These are phyloP conservation scores for Engystomops pustulosus DNA, from an alignment of 2,113 vertebrate genomes.

Conservation along the genomic window DNA sequence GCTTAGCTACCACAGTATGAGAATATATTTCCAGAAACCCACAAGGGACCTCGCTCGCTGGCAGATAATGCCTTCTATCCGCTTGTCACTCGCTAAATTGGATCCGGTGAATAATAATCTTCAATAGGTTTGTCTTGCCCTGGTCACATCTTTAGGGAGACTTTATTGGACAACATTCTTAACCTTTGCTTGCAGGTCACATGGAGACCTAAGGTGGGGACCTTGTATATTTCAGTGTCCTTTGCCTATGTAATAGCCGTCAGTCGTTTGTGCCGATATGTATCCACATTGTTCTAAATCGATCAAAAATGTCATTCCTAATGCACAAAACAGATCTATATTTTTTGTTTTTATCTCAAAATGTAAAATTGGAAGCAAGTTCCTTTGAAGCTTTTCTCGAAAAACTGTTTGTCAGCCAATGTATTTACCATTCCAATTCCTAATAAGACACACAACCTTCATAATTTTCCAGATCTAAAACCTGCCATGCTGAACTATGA, in stretches of 20 bases:
- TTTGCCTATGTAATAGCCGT: not conserved
- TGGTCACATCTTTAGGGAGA: constrained; percentile 54
- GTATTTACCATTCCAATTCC: too few species aligned
- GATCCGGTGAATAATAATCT: constrained; percentile 42
- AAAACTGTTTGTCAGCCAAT: too few species aligned
- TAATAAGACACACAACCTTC: too few species aligned
- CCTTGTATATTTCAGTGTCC: constrained; percentile 5
- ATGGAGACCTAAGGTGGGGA: constrained; percentile 45
- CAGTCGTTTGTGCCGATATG: not conserved
- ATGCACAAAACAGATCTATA: too few species aligned
- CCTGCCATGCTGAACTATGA: too few species aligned
- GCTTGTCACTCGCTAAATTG: constrained; percentile 53
- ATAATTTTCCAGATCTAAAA: too few species aligned
- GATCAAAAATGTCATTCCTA: too few species aligned
- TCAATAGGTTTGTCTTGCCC: constrained; percentile 47
- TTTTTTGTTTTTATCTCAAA: too few species aligned
- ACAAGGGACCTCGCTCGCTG: not conserved
- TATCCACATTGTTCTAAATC: too few species aligned
- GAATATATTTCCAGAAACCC: not conserved
- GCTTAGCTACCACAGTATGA: not conserved
- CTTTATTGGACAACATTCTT: constrained; percentile 53
- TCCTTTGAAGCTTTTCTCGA: too few species aligned
- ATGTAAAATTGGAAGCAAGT: too few species aligned
- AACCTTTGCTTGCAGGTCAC: constrained; percentile 54
- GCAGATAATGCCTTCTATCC: constrained; percentile 28